phyloP scores from a whole-genome alignment of 2,888 invertebrate genomes.

The Lepidocyrtoides sp. region DNA sequence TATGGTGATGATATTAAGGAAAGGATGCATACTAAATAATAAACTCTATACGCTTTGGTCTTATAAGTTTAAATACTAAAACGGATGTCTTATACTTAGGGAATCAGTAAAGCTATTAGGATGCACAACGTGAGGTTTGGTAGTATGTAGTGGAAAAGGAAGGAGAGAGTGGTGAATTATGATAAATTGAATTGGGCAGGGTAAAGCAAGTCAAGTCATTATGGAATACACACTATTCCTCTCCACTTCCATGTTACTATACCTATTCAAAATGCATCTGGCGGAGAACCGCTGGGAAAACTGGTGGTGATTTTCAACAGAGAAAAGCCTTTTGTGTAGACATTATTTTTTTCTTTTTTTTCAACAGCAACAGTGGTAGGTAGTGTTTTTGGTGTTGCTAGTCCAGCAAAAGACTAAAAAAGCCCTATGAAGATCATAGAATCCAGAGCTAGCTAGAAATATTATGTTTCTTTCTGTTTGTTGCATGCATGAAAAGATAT shows the following conservation, averaged over 20 bases:
- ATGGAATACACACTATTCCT: conserved; percentile 5
- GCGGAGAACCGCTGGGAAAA: background rate
- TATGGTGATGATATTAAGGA: background rate
- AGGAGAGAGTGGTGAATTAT: conserved; percentile 37
- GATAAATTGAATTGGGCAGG: conserved; percentile 59
- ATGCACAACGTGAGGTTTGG: background rate
- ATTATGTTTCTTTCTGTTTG: background rate
- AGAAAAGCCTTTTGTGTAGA: background rate
- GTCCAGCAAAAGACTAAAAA: background rate
- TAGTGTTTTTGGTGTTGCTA: too few species aligned
- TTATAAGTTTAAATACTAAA: background rate
- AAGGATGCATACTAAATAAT: conserved; percentile 25
- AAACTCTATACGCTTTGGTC: background rate
- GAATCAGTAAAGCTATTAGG: background rate
- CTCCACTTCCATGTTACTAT: background rate
- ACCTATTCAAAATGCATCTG: background rate
- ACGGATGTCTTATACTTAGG: too few species aligned
- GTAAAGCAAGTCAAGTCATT: conserved; percentile 59
- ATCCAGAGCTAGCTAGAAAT: background rate
- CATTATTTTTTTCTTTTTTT: too few species aligned
- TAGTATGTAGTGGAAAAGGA: background rate
- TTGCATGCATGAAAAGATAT: conserved; percentile 7
- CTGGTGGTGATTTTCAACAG: background rate
- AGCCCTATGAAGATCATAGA: background rate
- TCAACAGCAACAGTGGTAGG: too few species aligned